Evolutionary conservation across 2,113 vertebrate genomes (phyloP).

Genomic region (Caranx melampygus): DNA sequence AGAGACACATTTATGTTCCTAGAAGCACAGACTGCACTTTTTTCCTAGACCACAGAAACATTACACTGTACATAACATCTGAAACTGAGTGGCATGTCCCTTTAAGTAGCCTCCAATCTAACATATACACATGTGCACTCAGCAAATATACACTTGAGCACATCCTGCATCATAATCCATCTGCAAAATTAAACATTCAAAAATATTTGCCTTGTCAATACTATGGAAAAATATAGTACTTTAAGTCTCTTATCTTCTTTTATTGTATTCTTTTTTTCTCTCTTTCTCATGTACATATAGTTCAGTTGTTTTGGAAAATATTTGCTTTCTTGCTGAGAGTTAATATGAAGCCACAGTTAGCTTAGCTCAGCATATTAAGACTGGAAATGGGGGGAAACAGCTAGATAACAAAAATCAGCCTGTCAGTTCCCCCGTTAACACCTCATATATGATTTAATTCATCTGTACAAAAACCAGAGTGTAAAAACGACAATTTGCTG

Average conservation of each 20-base stretch:
- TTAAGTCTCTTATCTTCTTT: constrained; percentile 6
- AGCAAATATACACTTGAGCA: constrained; percentile 54
- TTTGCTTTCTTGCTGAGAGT: background rate
- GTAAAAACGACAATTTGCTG: background rate
- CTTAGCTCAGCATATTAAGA: constrained; percentile 14
- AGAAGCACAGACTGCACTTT: constrained; percentile 30
- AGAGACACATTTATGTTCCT: constrained; percentile 18
- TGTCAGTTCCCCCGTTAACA: no score
- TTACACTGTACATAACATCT: constrained; percentile 50
- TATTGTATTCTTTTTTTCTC: background rate
- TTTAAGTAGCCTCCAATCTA: constrained; percentile 64
- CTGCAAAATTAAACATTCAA: constrained; percentile 48
- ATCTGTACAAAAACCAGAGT: background rate
- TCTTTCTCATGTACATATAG: background rate
- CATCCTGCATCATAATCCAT: constrained; percentile 48
- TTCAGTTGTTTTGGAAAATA: constrained; percentile 4
- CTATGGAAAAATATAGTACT: constrained; percentile 70
- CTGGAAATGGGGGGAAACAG: background rate
- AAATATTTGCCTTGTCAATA: constrained; percentile 56
- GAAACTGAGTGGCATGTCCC: constrained; percentile 70
- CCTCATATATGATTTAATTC: background rate
- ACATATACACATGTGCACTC: constrained; percentile 46
- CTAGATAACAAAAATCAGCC: background rate
- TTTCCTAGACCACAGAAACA: constrained; percentile 44
- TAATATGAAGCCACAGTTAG: background rate